A percentile compares a stretch with the other conserved stretches of the same genome.
Evolutionary conservation across 2,888 invertebrate genomes (phyloP).

Genomic region (Hetaerina titia): DNA sequence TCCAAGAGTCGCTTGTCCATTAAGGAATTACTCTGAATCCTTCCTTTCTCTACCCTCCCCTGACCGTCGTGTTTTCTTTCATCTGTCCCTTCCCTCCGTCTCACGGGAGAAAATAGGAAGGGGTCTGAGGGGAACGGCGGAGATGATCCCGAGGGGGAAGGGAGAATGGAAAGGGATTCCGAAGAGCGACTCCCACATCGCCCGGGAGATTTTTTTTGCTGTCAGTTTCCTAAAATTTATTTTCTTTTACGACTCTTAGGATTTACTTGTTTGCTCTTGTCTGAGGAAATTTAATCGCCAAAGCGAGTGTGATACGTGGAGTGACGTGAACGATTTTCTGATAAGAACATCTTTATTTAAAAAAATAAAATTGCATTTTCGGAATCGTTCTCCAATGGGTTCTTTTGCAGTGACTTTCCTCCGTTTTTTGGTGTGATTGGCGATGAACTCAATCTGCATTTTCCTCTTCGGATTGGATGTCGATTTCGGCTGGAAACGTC

Average conservation of each 20-base stretch:
- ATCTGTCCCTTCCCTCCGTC: not conserved
- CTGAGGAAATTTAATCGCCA: not conserved
- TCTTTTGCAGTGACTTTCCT: not conserved
- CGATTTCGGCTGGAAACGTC: no score
- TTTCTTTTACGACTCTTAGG: not conserved
- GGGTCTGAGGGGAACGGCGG: not conserved
- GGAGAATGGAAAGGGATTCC: not conserved
- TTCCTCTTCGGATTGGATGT: no score
- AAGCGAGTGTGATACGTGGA: not conserved
- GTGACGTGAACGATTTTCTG: not conserved
- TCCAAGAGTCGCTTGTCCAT: conserved; percentile 29
- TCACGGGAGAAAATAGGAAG: no score
- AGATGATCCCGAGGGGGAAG: not conserved
- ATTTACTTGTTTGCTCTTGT: not conserved
- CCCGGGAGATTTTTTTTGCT: not conserved
- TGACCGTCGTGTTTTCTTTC: not conserved
- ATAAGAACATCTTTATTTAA: not conserved
- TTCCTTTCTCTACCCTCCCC: not conserved
- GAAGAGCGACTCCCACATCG: not conserved
- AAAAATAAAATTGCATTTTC: not conserved
- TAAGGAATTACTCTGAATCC: conserved; percentile 50
- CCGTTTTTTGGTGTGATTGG: no score
- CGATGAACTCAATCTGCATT: no score
- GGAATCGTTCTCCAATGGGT: not conserved
- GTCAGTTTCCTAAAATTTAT: not conserved